Evolutionary conservation across 2,113 vertebrate species (phyloP).

Genomic region (Prochilodus magdalenae): DNA sequence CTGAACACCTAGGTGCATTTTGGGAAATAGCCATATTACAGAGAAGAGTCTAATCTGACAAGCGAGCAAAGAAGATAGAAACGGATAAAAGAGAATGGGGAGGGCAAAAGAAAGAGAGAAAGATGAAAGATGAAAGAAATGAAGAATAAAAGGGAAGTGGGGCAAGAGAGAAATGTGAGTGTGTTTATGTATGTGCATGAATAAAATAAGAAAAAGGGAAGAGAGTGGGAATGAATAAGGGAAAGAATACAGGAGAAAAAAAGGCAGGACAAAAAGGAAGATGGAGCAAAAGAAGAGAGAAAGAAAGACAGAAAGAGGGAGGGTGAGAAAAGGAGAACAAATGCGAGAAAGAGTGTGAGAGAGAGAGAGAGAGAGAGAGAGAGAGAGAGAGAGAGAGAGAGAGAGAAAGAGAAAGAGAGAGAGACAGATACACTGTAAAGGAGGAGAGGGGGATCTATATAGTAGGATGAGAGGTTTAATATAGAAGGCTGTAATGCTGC

Average conservation of each 20-base stretch:
- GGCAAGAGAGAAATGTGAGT: not conserved
- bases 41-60: conserved; percentile 17
- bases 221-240: not conserved
- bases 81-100: not conserved
- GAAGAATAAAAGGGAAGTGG: no score
- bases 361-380: not conserved
- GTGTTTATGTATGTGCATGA: no score
- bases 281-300: not conserved
- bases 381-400: not conserved
- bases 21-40: conserved; percentile 28
- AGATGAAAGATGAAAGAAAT: not conserved
- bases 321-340: not conserved
- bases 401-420: not conserved
- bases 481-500: not conserved
- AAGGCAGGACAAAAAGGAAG: not conserved
- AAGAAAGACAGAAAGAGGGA: not conserved
- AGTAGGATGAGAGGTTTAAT: not conserved
- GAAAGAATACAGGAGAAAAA: not conserved
- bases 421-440: not conserved
- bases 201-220: not conserved
- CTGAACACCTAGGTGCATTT: conserved; percentile 28
- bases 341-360: not conserved
- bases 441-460: not conserved
- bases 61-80: not conserved
- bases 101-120: not conserved